phyloP scores from a whole-genome alignment of 2,113 vertebrate genomes.

The Ctenodactylus gundi region DNA sequence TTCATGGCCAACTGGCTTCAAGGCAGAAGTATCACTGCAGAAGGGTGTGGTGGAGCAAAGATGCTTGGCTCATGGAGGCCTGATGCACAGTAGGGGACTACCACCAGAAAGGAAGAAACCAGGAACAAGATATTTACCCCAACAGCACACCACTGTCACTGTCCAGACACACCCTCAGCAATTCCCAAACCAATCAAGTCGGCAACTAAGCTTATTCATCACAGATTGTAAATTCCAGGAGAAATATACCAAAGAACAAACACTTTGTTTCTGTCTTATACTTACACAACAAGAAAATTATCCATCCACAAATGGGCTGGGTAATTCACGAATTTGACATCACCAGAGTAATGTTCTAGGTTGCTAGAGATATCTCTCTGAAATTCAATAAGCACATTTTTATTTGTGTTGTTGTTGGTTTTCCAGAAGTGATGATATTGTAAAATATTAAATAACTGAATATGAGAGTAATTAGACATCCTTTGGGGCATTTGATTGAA shows the following conservation, averaged over 20 bases:
- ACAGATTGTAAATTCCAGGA: background rate
- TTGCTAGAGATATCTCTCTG: background rate
- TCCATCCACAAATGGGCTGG: background rate
- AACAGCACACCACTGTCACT: background rate
- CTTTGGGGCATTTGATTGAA: constrained; percentile 49
- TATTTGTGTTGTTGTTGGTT: background rate
- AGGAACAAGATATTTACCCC: background rate
- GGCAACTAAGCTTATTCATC: no score
- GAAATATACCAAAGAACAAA: no score
- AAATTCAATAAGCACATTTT: background rate
- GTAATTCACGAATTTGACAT: background rate
- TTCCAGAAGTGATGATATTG: constrained; percentile 31
- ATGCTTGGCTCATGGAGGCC: background rate
- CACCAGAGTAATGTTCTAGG: constrained; percentile 21
- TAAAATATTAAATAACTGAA: constrained; percentile 41
- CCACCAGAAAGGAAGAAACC: background rate
- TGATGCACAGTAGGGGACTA: background rate
- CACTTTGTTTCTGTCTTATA: no score
- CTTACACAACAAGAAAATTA: background rate
- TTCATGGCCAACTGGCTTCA: background rate
- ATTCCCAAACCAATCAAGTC: no score
- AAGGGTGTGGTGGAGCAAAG: background rate
- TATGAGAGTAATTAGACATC: constrained; percentile 51
- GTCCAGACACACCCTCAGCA: no score
- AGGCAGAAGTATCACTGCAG: background rate